Percentiles rank a stretch among this genome's conserved stretches.
phyloP scores from a whole-genome alignment of 2,888 invertebrate species.

The Kuschelorhynchus macadamiae region DNA sequence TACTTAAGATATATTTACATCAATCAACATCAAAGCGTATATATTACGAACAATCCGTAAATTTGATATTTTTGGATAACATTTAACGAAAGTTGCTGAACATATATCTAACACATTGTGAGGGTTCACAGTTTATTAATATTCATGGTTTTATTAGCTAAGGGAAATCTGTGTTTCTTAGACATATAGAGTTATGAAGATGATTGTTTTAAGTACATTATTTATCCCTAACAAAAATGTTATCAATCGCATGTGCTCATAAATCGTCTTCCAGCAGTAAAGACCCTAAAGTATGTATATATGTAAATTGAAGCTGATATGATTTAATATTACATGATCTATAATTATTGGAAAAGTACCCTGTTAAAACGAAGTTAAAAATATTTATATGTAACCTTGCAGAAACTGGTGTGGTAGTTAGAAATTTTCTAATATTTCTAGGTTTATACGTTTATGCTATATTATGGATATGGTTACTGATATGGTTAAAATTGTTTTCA shows the following conservation, averaged over 20 bases:
- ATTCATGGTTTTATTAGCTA: conserved; percentile 20
- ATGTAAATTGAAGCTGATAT: too few relatives aligned
- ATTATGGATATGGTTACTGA: too few relatives aligned
- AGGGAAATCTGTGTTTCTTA: conserved; percentile 15
- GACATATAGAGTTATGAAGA: conserved; percentile 18
- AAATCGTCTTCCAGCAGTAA: too few relatives aligned
- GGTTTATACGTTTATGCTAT: too few relatives aligned
- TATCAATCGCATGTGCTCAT: neutral
- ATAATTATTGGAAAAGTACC: too few relatives aligned
- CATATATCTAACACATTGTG: conserved; percentile 24
- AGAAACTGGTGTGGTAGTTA: too few relatives aligned
- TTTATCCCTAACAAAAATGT: conserved; percentile 22
- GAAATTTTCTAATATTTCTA: too few relatives aligned
- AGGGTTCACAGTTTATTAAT: conserved; percentile 13
- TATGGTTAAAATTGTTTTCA: too few relatives aligned
- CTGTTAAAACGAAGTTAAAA: too few relatives aligned
- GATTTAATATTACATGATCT: too few relatives aligned
- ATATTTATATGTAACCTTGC: too few relatives aligned
- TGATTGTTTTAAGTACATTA: conserved; percentile 36
- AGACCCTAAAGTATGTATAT: too few relatives aligned
- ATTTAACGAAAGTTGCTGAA: conserved; percentile 35
- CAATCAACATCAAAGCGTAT: conserved; percentile 51
- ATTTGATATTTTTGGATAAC: conserved; percentile 38
- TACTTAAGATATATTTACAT: conserved; percentile 49
- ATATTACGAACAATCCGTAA: conserved; percentile 54